These are phyloP conservation scores for Alosa alosa DNA, from an alignment of 2,113 vertebrate species.

Conservation along the genomic window DNA sequence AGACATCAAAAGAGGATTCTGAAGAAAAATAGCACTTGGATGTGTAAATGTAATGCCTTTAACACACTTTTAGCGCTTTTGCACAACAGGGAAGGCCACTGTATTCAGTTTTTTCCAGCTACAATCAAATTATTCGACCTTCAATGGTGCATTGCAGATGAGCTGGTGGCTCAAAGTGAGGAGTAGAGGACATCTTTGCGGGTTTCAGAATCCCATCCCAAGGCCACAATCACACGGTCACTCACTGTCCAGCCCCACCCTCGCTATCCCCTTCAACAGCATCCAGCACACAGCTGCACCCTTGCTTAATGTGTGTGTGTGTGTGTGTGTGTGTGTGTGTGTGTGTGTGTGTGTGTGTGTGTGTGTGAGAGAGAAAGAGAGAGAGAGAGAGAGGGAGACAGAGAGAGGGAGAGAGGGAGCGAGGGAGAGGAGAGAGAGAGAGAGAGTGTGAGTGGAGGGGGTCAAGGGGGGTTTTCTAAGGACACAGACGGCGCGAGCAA, in stretches of 20 bases:
- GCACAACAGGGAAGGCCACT: not conserved
- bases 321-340: not conserved
- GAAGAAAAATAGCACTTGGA: not conserved
- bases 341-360: not conserved
- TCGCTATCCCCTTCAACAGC: not conserved
- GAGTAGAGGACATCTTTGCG: not conserved
- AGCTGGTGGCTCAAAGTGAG: not conserved
- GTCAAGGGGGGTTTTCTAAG: conserved; percentile 18
- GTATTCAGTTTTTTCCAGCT: not conserved
- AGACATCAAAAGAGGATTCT: not conserved
- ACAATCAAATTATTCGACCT: conserved; percentile 1
- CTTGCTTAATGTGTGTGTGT: not conserved
- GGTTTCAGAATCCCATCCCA: not conserved
- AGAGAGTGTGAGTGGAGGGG: not conserved
- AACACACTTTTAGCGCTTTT: not conserved
- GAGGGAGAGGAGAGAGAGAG: not conserved
- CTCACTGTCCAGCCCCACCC: not conserved
- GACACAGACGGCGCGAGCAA: conserved; percentile 56
- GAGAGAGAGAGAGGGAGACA: not conserved
- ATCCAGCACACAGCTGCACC: not conserved
- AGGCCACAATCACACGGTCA: not conserved
- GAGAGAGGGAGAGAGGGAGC: not conserved
- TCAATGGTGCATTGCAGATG: not conserved
- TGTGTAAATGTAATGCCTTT: not conserved
- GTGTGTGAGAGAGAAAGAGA: not conserved